Base-by-base conservation (phyloP, 2,113 vertebrate genomes). In the Tonatia bakeri region DNA sequence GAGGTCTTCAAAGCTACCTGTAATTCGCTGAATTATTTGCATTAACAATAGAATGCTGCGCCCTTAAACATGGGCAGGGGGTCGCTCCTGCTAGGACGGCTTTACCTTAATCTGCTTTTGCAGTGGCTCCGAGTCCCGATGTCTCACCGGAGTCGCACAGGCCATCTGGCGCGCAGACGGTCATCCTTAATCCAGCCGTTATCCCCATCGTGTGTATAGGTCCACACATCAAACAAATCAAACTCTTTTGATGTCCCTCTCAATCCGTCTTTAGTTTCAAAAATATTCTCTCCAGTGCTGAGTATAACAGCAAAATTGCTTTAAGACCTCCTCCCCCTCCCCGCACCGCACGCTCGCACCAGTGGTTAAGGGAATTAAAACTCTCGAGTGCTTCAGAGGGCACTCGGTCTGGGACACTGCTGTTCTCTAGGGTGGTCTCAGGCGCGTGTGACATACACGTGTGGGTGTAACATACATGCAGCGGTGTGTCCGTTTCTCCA, bases 181-280 rank as follows among this genome's bases (percentile, higher is more conserved):
- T 67, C 90, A 70, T 64, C 80, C 13, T 94, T 90, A 95, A 80
- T 84, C 80, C 47, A 36, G 19, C 83, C 92, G 90, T 54, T 50
- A 24, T 92, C 92, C 72, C 47, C 19, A 6, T 96, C 85, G 19
- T 95, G 80, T 65, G 86, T 90, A 15, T n/a, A 1, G n/a, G 76
- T 87, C 31, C 95, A 79, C 75, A 94, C 50, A 90, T 81, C 72
- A 84, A 65, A 97, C 94, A 96, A 92, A 95, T 82, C 94, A 65
- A 91, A 31, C 24, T 96, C 97, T 89, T 97, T 98, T 96, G 81
- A 83, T 97, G 72, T 92, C 94, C 40, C 76, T 86, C 40, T 95
- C 96, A 69, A 72, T 91, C 95, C 82, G 84, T 54, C 40, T 70
- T 47, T 81, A 81, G 82, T 85, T 96, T 96, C 93, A 1, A 81